These are phyloP conservation scores for Lycaon pictus DNA, from an alignment of 2,113 vertebrate genomes.

Conservation along the genomic window DNA sequence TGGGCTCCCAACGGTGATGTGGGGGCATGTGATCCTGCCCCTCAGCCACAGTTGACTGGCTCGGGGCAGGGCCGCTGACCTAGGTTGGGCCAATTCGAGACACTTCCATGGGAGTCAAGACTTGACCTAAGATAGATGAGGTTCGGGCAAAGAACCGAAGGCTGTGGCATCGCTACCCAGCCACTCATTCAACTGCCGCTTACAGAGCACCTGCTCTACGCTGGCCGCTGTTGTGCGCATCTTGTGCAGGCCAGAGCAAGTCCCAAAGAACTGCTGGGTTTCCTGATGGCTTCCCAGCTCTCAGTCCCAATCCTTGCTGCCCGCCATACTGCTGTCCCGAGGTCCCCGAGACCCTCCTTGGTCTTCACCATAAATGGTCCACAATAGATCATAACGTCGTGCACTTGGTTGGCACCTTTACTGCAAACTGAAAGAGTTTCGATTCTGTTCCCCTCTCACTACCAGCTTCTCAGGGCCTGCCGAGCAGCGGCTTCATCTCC, in stretches of 20 bases:
- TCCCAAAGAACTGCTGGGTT: not conserved
- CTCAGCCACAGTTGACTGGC: no score
- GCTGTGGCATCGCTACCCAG: no score
- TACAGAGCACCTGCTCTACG: accelerated
- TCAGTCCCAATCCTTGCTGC: not conserved
- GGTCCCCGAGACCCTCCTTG: not conserved
- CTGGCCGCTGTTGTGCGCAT: not conserved
- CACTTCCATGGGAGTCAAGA: not conserved
- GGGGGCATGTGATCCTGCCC: not conserved
- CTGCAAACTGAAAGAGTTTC: not conserved
- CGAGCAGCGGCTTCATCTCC: not conserved
- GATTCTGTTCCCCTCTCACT: not conserved
- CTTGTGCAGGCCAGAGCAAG: not conserved
- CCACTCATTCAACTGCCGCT: accelerated
- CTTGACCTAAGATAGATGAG: not conserved
- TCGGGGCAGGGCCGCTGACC: not conserved
- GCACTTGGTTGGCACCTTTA: slow-evolving; percentile 1
- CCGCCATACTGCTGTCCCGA: accelerated
- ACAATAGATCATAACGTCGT: not conserved
- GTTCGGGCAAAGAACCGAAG: not conserved
- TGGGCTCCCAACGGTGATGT: not conserved
- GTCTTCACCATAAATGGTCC: not conserved
- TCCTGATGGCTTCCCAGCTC: not conserved
- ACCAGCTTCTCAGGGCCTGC: not conserved
- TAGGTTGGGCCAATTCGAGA: not conserved